Conservation (phyloP, 1,140 invertebrate genomes). For the Asobara japonica region DNA sequence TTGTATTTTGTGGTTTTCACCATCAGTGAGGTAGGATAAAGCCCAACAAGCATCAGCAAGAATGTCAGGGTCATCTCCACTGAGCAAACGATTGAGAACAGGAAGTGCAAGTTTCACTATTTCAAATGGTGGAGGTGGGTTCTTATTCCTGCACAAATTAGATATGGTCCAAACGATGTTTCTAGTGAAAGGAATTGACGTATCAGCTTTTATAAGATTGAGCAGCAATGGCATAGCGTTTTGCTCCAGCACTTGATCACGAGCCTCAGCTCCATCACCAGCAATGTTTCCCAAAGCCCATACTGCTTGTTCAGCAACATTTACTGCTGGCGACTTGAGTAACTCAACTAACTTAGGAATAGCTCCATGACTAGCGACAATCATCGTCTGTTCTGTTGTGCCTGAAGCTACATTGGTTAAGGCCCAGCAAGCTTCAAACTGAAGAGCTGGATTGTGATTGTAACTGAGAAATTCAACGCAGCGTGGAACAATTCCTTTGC, state of each 20-base stretch:
- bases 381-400: conserved; percentile 88
- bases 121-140: conserved; percentile 83
- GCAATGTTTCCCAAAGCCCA: conserved; percentile 99
- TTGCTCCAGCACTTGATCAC: conserved; percentile 79
- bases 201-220: conserved; percentile 72
- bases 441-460: conserved; percentile 82
- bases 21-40: conserved; percentile 94
- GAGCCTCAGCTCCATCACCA: conserved; percentile 81
- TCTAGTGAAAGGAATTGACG: conserved; percentile 60
- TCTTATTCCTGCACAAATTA: conserved; percentile 93
- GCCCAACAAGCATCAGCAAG: conserved; percentile 96
- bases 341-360: conserved; percentile 86
- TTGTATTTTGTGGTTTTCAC: conserved; percentile 93
- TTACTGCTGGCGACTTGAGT: conserved; percentile 76
- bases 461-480: conserved; percentile 81
- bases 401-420: conserved; percentile 98
- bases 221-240: conserved; percentile 76
- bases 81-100: conserved; percentile 80
- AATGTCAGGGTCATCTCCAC: conserved; percentile 79
- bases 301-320: conserved; percentile 95
- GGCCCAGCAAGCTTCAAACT: conserved; percentile 98
- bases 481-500: conserved; percentile 85
- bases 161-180: conserved; percentile 91
- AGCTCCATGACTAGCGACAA: conserved; percentile 86
- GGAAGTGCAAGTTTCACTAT: conserved; percentile 84